Evolutionary conservation across 1,140 invertebrate species (phyloP), one percentile per base, ranked within the genome.

Genomic region (Sarcophaga peregrina): DNA sequence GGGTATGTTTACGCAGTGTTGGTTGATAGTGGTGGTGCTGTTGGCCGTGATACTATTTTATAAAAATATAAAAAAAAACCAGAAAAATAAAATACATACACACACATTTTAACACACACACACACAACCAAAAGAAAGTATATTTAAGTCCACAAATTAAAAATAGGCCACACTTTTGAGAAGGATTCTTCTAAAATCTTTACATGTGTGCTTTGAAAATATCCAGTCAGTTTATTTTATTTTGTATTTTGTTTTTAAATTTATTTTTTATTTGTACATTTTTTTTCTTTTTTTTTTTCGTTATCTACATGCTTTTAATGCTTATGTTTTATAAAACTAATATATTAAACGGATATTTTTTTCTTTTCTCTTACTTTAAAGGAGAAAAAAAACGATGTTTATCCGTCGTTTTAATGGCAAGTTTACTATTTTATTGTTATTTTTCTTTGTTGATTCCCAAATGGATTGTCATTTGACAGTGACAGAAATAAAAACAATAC

Each of bases 11-110:
- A 7, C 15, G 52, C 62, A 45, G 25, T 45, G 1, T 15, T 52
- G 50, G 72, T 50, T 78, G 83, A n/a, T 73, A 45, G 20, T 83
- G 47, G 47, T 74, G 20, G 52, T 75, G 72, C 37, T 72, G 76
- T 37, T 83, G 83, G 45, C 74, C 68, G 78, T 83, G 83, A 54
- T 50, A 81, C 78, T 83, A 52, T 17, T 68, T 68, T n/a, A 25
- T 68, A 62, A 62, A 15, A n/a, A 62, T 15, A 62, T 15, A 62
- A 62, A 15, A 62, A 62, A 62, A 62, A 62, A 68, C 8, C 20
- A 37, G 25, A 37, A 37, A 37, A 37, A 37, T 37, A 37, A 37
- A 37, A 37, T 37, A 37, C 25, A 37, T 37, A 37, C 25, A 37
- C 25, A 37, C 25, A 37, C 25, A 37, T 37, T 37, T 37, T 37